Conservation (phyloP, 2,797 vertebrate genomes). For the Helicolenus hilgendorfi region DNA sequence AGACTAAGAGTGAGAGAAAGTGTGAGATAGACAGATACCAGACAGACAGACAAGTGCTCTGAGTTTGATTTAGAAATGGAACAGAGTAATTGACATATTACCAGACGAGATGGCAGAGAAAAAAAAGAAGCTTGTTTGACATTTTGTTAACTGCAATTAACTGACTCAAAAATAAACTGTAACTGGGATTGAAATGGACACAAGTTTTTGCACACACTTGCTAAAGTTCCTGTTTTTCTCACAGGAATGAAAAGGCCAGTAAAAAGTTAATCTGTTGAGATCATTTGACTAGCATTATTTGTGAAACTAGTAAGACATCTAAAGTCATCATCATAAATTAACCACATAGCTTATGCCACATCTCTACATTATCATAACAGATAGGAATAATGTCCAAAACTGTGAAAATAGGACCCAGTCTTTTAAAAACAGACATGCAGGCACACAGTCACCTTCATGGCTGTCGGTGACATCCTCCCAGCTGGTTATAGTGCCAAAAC, state of each 20-base stretch:
- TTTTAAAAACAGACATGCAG: constrained; percentile 7
- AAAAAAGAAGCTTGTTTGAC: neutral
- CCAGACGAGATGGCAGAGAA: neutral
- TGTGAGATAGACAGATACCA: neutral
- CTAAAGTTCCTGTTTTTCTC: neutral
- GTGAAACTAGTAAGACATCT: neutral
- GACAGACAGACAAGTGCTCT: neutral
- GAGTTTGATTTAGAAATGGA: neutral
- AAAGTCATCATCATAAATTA: neutral
- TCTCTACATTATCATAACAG: neutral
- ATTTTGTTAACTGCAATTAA: neutral
- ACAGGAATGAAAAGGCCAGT: neutral
- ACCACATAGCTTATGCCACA: neutral
- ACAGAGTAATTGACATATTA: neutral
- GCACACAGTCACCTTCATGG: constrained; percentile 53
- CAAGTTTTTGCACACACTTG: neutral
- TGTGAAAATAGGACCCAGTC: neutral
- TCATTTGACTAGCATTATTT: neutral
- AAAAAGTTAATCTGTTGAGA: neutral
- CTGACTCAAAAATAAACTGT: neutral
- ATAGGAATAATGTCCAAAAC: neutral
- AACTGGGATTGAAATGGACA: neutral
- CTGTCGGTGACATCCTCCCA: constrained; percentile 46
- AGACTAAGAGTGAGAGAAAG: constrained; percentile 6
- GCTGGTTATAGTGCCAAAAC: constrained; percentile 76